A percentile compares a stretch with the other conserved stretches of the same genome.
Evolutionary conservation across 2,113 vertebrate genomes (phyloP).

Genomic region (Odocoileus hemionus): DNA sequence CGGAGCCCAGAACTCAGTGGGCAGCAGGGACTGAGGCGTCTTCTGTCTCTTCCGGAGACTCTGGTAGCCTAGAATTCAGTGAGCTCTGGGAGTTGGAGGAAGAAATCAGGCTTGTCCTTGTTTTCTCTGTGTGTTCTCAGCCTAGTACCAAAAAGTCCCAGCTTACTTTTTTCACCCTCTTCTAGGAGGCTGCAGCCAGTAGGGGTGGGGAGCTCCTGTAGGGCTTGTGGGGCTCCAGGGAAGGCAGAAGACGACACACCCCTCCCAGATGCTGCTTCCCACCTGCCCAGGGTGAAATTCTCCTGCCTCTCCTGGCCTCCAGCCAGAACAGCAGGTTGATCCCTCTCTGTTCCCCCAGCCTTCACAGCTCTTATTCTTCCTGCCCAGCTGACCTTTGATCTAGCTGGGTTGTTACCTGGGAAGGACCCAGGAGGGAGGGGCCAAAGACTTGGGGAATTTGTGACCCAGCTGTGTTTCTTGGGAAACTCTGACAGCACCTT

Average conservation of each 20-base stretch:
- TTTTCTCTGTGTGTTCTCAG: not conserved
- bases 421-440: not conserved
- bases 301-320: not conserved
- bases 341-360: not conserved
- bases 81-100: not conserved
- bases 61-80: not conserved
- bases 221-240: not conserved
- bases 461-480: not conserved
- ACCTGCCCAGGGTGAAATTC: not conserved
- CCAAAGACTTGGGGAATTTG: not conserved
- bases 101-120: not conserved
- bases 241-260: not conserved
- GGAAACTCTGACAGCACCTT: not conserved
- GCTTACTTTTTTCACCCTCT: not conserved
- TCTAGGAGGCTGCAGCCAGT: not conserved
- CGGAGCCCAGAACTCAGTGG: not conserved
- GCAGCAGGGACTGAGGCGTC: not conserved
- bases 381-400: not conserved
- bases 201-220: not conserved
- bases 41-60: not conserved
- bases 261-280: not conserved
- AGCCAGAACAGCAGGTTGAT: conserved; percentile 47
- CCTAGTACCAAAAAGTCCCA: not conserved
- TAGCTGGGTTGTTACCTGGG: not conserved
- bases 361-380: conserved; percentile 40